phyloP scores from a whole-genome alignment of 2,113 vertebrate species.

The Notothenia coriiceps region DNA sequence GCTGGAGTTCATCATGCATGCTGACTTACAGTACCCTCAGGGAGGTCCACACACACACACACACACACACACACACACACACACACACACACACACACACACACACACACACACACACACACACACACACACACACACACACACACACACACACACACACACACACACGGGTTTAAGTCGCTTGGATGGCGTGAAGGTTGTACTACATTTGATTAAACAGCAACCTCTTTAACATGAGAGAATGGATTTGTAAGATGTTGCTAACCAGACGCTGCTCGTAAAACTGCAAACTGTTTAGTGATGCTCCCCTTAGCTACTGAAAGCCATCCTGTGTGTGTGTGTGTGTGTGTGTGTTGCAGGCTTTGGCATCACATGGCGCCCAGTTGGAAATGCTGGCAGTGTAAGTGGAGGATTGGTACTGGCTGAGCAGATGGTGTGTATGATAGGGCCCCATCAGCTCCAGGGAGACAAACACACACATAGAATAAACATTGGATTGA shows the following conservation, averaged over 20 bases:
- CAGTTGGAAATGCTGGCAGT: constrained; percentile 53
- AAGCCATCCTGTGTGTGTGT: not conserved
- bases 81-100: too few species aligned
- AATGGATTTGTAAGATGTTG: constrained; percentile 49
- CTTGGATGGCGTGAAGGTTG: constrained; percentile 13
- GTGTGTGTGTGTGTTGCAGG: constrained; percentile 1
- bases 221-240: constrained; percentile 18
- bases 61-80: not conserved
- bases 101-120: too few species aligned
- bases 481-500: constrained; percentile 1
- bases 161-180: not conserved
- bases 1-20: constrained; percentile 20
- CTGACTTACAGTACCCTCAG: constrained; percentile 35
- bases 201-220: constrained; percentile 23
- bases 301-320: too few species aligned
- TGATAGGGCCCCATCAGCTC: constrained; percentile 56
- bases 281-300: constrained; percentile 4
- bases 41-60: constrained; percentile 2
- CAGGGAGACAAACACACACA: constrained; percentile 19
- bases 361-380: constrained; percentile 19
- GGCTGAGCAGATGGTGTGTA: constrained; percentile 66
- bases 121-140: not conserved
- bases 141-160: too few species aligned
- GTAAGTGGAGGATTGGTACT: constrained; percentile 48
- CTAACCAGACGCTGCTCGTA: not conserved